Evolutionary conservation across 1,140 invertebrate genomes (phyloP), one percentile per base, ranked within the genome.

Genomic region (Neodiprion lecontei): DNA sequence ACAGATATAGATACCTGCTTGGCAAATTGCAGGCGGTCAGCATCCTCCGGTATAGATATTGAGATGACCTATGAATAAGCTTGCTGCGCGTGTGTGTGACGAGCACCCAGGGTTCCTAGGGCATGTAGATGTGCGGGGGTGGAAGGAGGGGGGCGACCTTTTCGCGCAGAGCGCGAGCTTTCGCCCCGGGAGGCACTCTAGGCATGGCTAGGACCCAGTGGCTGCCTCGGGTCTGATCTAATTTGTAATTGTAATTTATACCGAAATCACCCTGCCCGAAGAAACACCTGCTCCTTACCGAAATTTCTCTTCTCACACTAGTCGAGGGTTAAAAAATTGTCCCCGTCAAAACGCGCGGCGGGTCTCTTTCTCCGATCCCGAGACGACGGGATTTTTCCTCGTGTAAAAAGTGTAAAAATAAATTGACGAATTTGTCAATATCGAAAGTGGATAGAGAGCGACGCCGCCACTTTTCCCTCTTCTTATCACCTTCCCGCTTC

Each of bases 241-340:
- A 61, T 61, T 61, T 61, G 53, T 61, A 61, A 61, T 61, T 61
- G 53, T 61, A 61, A 61, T 61, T 61, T 61, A 61, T 61, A 61
- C 53, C 53, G 53, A 61, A 61, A 61, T 61, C 53, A 61, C 53
- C 53, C 5, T 61, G 53, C 53, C 53, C 53, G 53, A 61, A 61
- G 53, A 61, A 61, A 61, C 53, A 61, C 53, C 53, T 61, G 53
- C 53, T 61, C 53, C n/a, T 17, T 61, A 12, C n/a, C 53, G 28
- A 40, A 40, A 40, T 40, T 40, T 40, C 28, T 40, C 28, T 40
- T 40, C 28, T 40, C 28, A 4, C 1, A 5, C 1, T 40, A 40
- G 28, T 40, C 28, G 28, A 40, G 28, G 28, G 28, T 40, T 40
- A 61, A 61, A 61, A 61, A 61, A 61, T 61, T 61, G 53, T 61